Evolutionary conservation across 2,888 invertebrate genomes (phyloP).

Genomic region (Malthinus seriepunctatus): DNA sequence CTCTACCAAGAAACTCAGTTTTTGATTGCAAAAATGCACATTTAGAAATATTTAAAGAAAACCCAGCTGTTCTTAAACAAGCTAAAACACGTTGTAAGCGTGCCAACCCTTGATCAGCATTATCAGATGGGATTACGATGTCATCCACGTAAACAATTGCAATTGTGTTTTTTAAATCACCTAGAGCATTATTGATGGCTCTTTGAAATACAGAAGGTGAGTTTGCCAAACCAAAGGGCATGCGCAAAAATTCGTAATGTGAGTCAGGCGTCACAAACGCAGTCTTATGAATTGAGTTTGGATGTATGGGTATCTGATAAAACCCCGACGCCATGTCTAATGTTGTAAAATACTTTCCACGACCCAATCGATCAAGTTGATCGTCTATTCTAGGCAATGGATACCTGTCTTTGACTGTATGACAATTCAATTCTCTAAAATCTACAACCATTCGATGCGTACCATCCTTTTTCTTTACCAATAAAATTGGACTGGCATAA

Average conservation of each 20-base stretch:
- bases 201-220: slow-evolving; percentile 8
- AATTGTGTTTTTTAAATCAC: background rate
- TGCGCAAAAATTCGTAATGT: background rate
- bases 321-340: too few species aligned
- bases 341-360: too few species aligned
- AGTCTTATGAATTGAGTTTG: background rate
- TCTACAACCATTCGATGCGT: background rate
- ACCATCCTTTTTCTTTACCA: slow-evolving; percentile 30
- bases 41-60: slow-evolving; percentile 27
- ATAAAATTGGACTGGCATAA: slow-evolving; percentile 26
- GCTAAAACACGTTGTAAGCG: background rate
- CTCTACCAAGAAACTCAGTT: slow-evolving; percentile 34
- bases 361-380: background rate
- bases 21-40: slow-evolving; percentile 30
- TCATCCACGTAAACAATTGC: slow-evolving; percentile 4
- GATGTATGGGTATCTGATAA: background rate
- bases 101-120: background rate
- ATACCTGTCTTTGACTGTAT: background rate
- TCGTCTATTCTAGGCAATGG: background rate
- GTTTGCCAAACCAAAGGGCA: slow-evolving; percentile 12
- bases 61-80: slow-evolving; percentile 10
- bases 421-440: background rate
- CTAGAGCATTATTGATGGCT: slow-evolving; percentile 8
- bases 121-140: background rate
- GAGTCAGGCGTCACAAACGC: slow-evolving; percentile 5